Base-by-base conservation (phyloP, 2,797 vertebrate species). In the Harpagifer antarcticus region DNA sequence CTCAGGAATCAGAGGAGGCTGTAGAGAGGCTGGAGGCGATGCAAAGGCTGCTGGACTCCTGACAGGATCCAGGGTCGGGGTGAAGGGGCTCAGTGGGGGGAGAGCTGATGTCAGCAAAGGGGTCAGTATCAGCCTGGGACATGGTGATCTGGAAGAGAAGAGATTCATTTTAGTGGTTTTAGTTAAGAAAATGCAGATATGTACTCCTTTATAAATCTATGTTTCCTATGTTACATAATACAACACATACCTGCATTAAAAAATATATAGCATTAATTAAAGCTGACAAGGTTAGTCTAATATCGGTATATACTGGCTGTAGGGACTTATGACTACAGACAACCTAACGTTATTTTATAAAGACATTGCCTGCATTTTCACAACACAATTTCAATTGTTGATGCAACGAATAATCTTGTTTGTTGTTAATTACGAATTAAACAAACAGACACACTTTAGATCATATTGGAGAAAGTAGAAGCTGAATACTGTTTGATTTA, bases 121-220 rank as follows among this genome's bases (percentile, higher is more conserved):
- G 69, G 61, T 91, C 89, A 17, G 48, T 47, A 7, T 86, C 81
- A 58, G 80, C 71, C 72, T 92, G 89, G 57, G 94, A 95, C 95
- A 95, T 95, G 67, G 42, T 94, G 81, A 86, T 87, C 94, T 94
- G 78, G 31, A 81, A 69, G 45, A 69, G 10, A 56, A 52, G 27
- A 78, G 4, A 58, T 9, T 74, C 12, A 31, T 49, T 60, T 53
- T 9, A 60, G 19, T 23, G 23, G 4, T 40, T 66, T 63, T 2
- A 49, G 17, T 40, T 7, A 14, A 53, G 27, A n/a, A 70, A 57
- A 3, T 37, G 44, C 17, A 43, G 17, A 58, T 64, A n/a, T 70
- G 23, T 72, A 1, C 14, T 43, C 59, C 3, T 49, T 42, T 23
- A 42, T 9, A 11, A 31, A 45, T 49, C 3, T 45, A 69, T 31